Evolutionary conservation across 2,888 invertebrate genomes (phyloP), one percentile per base, ranked within the genome.

Genomic region (Encarsia formosa): DNA sequence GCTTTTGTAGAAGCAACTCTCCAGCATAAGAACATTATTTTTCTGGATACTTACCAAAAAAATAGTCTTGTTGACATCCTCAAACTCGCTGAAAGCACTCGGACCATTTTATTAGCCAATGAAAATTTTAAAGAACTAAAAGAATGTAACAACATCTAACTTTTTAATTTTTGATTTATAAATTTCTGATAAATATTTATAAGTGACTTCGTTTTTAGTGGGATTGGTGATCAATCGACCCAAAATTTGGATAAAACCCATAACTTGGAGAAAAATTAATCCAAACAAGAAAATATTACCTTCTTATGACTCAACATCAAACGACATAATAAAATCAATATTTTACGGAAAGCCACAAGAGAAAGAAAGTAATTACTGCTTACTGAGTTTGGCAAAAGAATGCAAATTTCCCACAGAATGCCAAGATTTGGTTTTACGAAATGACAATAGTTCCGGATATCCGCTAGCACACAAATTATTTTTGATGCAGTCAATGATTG

Each of bases 391-490:
- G n/a, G 32, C 48, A 3, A 5, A 38, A 6, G 9, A 43, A 1
- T 64, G 66, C 32, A 22, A 39, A 23, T 49, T 71, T 45, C 53
- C 66, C 9, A 47, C 59, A 20, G 29, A 50, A 15, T 68, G 69
- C 42, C 23, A 52, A 22, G 34, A 63, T 43, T 60, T 70, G 61
- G 43, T 65, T 22, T 16, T 65, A 44, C 61, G 58, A 13, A 48
- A 63, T 5, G 23, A 39, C 3, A 65, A 70, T 47, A 35, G 52
- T 3, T 39, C 67, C 22, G 74, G 71, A 29, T 76, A 76, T 58
- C 69, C 74, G 16, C 60, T 73, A 5, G 71, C 74, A 3, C 76
- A 76, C 53, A 68, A 73, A 57, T 61, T 76, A 32, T 60, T 76
- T 16, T 68, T 69, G 47, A 56, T 71, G 8, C 68, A 73, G 61